Evolutionary conservation across 2,888 invertebrate genomes (phyloP), one percentile per base, ranked within the genome.

Genomic region (Napeogenes sylphis): DNA sequence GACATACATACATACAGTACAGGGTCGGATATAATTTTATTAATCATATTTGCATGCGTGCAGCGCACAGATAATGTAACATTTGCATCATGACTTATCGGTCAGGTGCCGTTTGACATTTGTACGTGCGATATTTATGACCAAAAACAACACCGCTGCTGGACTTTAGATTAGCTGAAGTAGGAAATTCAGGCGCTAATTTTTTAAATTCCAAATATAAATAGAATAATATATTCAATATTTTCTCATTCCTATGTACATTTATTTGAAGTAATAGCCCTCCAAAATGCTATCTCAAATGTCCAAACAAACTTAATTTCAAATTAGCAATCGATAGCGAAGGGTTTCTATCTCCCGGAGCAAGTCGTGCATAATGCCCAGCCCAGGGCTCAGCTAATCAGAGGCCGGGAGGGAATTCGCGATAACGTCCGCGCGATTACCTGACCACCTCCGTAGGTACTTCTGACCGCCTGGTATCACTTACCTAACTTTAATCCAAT

Each of bases 381-480:
- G 73, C 75, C 83, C 83, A 82, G 81, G 83, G 88, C 87, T 87
- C 87, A 85, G 86, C 83, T 88, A 88, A 89, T 89, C 90, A 87
- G 84, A 78, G 79, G 76, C 81, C 81, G 78, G 73, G 82, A 85
- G 85, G 80, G 84, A 85, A 87, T 89, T 87, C 78, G 82, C 85
- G 90, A 87, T 88, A 89, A 89, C 86, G 82, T 81, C 80, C 87
- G 88, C 84, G 81, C 89, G 88, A 89, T 87, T 89, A 87, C 84
- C 84, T 87, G 88, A 87, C 88, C 88, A 79, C 85, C 77, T 78
- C 81, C 75, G 74, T n/a, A n/a, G n/a, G n/a, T 74, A 73, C 79
- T 82, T 75, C 81, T 83, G 81, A 69, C 73, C 73, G 77, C 81
- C 83, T 83, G 80, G 81, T 84, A 76, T 76, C 73, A 68, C 68